Conservation (phyloP, 2,797 vertebrate genomes). For the Adrianichthys oophorus region DNA sequence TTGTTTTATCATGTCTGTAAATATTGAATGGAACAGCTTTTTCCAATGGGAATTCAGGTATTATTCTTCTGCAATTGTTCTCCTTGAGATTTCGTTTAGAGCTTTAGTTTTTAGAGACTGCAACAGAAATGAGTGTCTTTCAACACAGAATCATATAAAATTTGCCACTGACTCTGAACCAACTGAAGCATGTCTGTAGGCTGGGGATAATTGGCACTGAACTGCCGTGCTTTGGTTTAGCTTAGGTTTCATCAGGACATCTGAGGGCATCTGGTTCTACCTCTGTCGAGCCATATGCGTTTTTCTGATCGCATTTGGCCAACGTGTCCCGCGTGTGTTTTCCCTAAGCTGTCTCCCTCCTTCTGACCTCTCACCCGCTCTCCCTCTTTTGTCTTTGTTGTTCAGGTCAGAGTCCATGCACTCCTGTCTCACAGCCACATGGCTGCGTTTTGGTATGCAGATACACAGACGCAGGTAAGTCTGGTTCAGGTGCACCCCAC, state of each 20-base stretch:
- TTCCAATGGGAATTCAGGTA: constrained; percentile 63
- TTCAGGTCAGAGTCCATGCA: constrained; percentile 73
- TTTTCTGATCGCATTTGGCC: constrained; percentile 72
- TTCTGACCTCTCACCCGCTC: constrained; percentile 73
- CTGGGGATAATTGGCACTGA: constrained; percentile 28
- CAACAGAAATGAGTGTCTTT: constrained; percentile 16
- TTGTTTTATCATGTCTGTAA: constrained; percentile 62
- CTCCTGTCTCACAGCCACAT: constrained; percentile 59
- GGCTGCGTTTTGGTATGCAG: constrained; percentile 68
- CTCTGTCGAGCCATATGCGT: constrained; percentile 62
- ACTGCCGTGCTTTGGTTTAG: constrained; percentile 52
- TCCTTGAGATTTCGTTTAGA: constrained; percentile 52
- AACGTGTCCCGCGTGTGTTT: constrained; percentile 69
- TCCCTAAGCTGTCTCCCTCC: constrained; percentile 59
- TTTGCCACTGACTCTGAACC: constrained; percentile 18
- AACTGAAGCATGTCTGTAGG: constrained; percentile 33
- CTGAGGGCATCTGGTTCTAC: constrained; percentile 65
- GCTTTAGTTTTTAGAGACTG: constrained; percentile 53
- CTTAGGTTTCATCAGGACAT: constrained; percentile 56
- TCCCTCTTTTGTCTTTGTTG: constrained; percentile 73
- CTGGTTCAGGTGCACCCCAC: constrained; percentile 73
- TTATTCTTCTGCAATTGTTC: constrained; percentile 48
- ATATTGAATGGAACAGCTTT: constrained; percentile 64
- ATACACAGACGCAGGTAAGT: constrained; percentile 78
- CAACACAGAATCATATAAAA: constrained; percentile 34